phyloP scores from a whole-genome alignment of 2,888 invertebrate species.

The Polydrusus tereticollis region DNA sequence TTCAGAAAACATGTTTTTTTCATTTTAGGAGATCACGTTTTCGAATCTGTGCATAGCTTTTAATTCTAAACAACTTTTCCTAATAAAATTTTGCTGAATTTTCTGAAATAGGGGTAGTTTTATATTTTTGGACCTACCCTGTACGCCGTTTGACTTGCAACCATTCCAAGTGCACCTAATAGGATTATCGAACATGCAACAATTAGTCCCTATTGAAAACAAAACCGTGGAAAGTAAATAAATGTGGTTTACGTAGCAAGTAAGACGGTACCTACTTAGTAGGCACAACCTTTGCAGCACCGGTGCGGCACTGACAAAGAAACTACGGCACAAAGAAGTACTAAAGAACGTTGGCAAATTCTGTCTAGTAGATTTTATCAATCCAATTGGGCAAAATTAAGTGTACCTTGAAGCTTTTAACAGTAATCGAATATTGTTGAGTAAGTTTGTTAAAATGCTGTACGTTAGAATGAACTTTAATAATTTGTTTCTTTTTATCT shows the following conservation, averaged over 20 bases:
- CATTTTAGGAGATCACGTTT: too few relatives aligned
- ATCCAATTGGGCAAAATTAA: constrained; percentile 42
- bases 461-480: too few relatives aligned
- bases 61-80: too few relatives aligned
- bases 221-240: neutral
- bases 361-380: constrained; percentile 39
- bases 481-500: too few relatives aligned
- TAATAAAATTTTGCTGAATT: too few relatives aligned
- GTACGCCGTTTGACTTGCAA: too few relatives aligned
- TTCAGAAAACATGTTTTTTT: too few relatives aligned
- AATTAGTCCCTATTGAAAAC: constrained; percentile 8
- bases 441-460: neutral
- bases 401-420: constrained; percentile 18
- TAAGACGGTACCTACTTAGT: constrained; percentile 36
- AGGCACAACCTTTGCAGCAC: constrained; percentile 2
- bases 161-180: too few relatives aligned
- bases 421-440: neutral
- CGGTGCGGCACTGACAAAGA: constrained; percentile 38
- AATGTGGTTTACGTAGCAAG: constrained; percentile 17
- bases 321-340: constrained; percentile 31
- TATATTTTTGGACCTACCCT: too few relatives aligned
- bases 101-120: too few relatives aligned
- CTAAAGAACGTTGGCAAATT: constrained; percentile 38
- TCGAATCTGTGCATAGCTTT: too few relatives aligned
- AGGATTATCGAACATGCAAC: too few relatives aligned